phyloP scores from a whole-genome alignment of 2,797 vertebrate genomes.

The Micropoecilia bifurca region DNA sequence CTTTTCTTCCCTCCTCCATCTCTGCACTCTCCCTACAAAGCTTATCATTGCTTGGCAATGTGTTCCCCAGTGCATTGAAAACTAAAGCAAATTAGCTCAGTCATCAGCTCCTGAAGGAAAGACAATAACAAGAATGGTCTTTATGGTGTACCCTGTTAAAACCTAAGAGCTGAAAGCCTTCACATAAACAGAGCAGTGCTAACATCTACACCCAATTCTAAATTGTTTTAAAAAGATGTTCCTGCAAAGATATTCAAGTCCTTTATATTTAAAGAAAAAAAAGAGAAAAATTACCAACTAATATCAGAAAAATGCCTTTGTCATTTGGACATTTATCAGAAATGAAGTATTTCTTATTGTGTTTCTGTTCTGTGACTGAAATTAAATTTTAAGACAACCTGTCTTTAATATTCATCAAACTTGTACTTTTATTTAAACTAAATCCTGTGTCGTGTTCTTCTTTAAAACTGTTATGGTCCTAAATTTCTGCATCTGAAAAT shows the following conservation, averaged over 20 bases:
- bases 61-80: constrained; percentile 96
- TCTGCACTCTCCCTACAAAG: constrained; percentile 86
- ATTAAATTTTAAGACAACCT: neutral
- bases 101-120: constrained; percentile 96
- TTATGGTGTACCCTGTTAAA: constrained; percentile 91
- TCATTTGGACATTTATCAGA: constrained; percentile 14
- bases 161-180: constrained; percentile 65
- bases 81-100: constrained; percentile 99
- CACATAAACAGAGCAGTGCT: constrained; percentile 71
- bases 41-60: constrained; percentile 96
- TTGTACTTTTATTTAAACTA: neutral
- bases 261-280: neutral
- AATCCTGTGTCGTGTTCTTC: neutral
- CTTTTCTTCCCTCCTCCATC: constrained; percentile 82
- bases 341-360: neutral
- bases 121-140: constrained; percentile 96
- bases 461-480: neutral
- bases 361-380: neutral
- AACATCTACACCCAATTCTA: constrained; percentile 62
- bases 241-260: constrained; percentile 14
- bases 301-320: constrained; percentile 1
- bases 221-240: constrained; percentile 41
- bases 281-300: neutral
- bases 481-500: neutral
- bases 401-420: neutral